Percentiles rank a stretch among this genome's conserved stretches.
These are phyloP conservation scores for Coecobrya sp. DNA, from an alignment of 2,888 invertebrate species.

Conservation along the genomic window DNA sequence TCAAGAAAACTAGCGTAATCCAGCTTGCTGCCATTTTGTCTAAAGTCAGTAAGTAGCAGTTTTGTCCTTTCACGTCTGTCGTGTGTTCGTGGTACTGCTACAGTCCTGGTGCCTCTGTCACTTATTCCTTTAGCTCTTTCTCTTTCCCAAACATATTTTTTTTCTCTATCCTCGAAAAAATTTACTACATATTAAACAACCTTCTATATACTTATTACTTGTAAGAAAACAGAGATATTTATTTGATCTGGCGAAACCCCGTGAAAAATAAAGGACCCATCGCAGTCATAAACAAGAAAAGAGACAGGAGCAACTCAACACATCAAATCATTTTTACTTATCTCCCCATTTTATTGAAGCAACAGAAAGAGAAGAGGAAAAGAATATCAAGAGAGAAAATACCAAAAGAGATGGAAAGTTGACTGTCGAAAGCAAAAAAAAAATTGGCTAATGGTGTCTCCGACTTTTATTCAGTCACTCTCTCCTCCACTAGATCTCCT, in stretches of 20 bases:
- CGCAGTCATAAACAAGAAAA: not conserved
- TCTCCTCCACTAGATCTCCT: not conserved
- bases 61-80: slow-evolving; percentile 20
- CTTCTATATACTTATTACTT: not conserved
- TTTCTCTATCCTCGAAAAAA: not conserved
- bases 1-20: slow-evolving; percentile 65
- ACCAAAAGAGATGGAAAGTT: not conserved
- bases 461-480: not conserved
- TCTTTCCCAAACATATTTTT: not conserved
- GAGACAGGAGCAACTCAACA: not conserved
- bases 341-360: slow-evolving; percentile 5
- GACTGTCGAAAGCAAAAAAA: not conserved
- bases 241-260: not conserved
- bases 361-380: too few species aligned
- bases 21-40: slow-evolving; percentile 38
- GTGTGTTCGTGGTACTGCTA: not conserved
- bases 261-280: not conserved
- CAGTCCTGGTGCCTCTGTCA: not conserved
- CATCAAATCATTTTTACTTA: slow-evolving; percentile 49
- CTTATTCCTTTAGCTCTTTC: not conserved
- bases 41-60: slow-evolving; percentile 20
- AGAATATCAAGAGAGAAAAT: not conserved
- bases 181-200: not conserved
- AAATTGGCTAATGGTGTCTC: slow-evolving; percentile 29
- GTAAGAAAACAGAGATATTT: not conserved